phyloP scores from a whole-genome alignment of 2,888 invertebrate species.

The Mycalesis mineus region DNA sequence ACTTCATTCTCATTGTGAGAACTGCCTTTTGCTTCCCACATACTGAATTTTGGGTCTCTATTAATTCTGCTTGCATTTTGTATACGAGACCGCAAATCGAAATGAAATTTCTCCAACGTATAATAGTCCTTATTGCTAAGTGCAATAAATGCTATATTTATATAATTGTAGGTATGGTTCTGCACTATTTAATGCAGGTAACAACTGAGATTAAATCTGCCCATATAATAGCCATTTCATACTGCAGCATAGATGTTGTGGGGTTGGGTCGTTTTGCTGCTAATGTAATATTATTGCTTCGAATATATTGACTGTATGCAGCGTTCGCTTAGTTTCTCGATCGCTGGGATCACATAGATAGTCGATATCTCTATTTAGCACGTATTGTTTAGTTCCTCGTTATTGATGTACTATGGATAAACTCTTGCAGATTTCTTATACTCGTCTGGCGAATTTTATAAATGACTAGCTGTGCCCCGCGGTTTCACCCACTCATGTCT shows the following conservation, averaged over 20 bases:
- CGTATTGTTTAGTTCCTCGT: too few relatives aligned
- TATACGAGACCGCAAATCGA: conserved; percentile 13
- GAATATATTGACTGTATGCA: too few relatives aligned
- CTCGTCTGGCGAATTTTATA: too few relatives aligned
- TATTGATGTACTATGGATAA: too few relatives aligned
- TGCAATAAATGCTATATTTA: conserved; percentile 1
- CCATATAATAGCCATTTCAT: conserved; percentile 10
- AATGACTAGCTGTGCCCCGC: too few relatives aligned
- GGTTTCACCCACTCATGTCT: too few relatives aligned
- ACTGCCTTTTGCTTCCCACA: conserved; percentile 8
- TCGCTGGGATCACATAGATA: too few relatives aligned
- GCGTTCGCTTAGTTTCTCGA: too few relatives aligned
- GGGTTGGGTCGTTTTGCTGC: background rate
- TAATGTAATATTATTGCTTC: background rate
- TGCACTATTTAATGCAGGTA: conserved; percentile 14
- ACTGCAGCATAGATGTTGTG: conserved; percentile 9
- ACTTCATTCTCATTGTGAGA: conserved; percentile 12
- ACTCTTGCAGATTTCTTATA: too few relatives aligned
- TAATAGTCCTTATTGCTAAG: background rate
- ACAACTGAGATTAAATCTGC: conserved; percentile 16
- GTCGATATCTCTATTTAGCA: too few relatives aligned
- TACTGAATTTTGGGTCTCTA: conserved; percentile 11
- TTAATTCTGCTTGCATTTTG: conserved; percentile 14
- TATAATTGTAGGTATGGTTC: background rate
- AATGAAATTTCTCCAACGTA: background rate